A percentile compares a stretch with the other conserved stretches of the same genome.
phyloP scores from a whole-genome alignment of 2,113 vertebrate genomes.

The Trogon surrucura region DNA sequence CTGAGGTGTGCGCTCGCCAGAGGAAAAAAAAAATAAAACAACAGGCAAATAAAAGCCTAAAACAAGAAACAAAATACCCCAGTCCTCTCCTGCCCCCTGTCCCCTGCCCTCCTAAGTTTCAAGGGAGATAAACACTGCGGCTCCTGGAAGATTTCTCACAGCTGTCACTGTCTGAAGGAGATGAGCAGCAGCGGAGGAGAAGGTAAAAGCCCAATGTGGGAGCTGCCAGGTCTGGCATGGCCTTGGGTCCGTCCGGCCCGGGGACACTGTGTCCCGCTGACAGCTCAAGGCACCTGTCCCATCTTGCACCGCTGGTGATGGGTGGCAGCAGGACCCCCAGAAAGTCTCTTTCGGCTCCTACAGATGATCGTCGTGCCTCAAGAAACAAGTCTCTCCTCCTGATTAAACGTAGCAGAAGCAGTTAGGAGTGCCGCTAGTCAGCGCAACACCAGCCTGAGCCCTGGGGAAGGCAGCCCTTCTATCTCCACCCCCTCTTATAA shows the following conservation, averaged over 20 bases:
- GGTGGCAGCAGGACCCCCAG: neutral
- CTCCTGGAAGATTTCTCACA: slow-evolving; percentile 21
- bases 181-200: neutral
- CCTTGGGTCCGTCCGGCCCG: neutral
- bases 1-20: slow-evolving; percentile 19
- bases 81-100: accelerated
- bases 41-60: slow-evolving; percentile 7
- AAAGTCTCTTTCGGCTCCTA: neutral
- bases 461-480: neutral
- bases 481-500: neutral
- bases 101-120: neutral
- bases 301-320: accelerated
- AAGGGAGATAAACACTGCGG: neutral
- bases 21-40: neutral
- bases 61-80: neutral
- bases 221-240: accelerated
- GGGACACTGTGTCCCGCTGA: neutral
- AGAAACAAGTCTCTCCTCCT: neutral
- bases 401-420: neutral
- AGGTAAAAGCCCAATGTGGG: neutral
- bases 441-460: neutral
- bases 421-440: neutral
- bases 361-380: neutral
- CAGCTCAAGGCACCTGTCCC: too few relatives aligned
- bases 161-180: neutral